These are phyloP conservation scores for Xanthia icteritia DNA, from an alignment of 2,888 invertebrate species.

Conservation along the genomic window DNA sequence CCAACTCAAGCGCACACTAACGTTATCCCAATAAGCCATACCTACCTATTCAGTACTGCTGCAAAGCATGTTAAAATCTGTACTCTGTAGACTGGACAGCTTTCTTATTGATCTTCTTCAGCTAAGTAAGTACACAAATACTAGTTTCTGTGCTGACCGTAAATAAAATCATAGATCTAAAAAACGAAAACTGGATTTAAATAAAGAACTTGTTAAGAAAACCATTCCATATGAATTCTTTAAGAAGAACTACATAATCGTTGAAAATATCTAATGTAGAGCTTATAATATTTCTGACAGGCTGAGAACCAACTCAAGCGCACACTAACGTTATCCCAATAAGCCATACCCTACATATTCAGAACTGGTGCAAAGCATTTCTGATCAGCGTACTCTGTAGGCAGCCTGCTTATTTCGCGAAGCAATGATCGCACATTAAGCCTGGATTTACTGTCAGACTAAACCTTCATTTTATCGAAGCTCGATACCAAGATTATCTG, in stretches of 20 bases:
- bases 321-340: background rate
- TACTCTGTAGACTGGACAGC: conserved; percentile 2
- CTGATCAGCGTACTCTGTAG: conserved; percentile 9
- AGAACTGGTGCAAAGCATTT: conserved; percentile 12
- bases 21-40: background rate
- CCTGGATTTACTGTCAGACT: conserved; percentile 53
- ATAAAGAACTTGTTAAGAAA: background rate
- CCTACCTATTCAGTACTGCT: background rate
- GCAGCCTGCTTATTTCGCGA: conserved; percentile 31
- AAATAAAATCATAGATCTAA: background rate
- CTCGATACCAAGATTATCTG: conserved; percentile 56
- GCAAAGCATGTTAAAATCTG: conserved; percentile 12
- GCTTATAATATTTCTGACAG: background rate
- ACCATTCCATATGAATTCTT: no score
- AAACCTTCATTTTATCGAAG: conserved; percentile 53
- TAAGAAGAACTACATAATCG: background rate
- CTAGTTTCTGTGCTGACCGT: background rate
- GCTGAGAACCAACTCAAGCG: conserved; percentile 26
- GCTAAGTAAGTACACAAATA: background rate
- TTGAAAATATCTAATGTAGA: background rate
- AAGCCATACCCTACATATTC: background rate
- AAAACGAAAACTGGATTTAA: background rate
- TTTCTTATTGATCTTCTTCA: conserved; percentile 12
- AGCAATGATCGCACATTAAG: conserved; percentile 53
- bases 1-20: conserved; percentile 17